A percentile compares a stretch with the other conserved stretches of the same genome.
phyloP scores from a whole-genome alignment of 2,797 vertebrate genomes.

The Myotis daubentonii region DNA sequence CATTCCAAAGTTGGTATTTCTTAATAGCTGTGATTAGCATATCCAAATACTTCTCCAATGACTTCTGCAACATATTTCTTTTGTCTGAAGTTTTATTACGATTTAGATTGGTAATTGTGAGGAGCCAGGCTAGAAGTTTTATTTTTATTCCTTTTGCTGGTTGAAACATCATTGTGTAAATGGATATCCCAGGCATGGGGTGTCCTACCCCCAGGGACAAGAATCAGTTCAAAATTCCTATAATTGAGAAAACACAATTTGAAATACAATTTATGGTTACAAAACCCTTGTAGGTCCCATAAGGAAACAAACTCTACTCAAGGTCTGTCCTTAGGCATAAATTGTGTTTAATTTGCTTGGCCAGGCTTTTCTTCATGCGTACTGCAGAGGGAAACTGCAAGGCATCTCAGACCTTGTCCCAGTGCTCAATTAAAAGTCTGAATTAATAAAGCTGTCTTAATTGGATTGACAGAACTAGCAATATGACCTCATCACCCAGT shows the following conservation, averaged over 20 bases:
- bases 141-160: slow-evolving; percentile 60
- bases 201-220: background rate
- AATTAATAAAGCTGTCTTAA: slow-evolving; percentile 69
- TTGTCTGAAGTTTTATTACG: slow-evolving; percentile 71
- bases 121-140: slow-evolving; percentile 31
- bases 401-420: slow-evolving; percentile 48
- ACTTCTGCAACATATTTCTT: slow-evolving; percentile 65
- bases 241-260: slow-evolving; percentile 63
- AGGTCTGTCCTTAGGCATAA: slow-evolving; percentile 48
- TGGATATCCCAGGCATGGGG: background rate
- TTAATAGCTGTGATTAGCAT: slow-evolving; percentile 74
- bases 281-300: background rate
- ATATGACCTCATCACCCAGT: slow-evolving; percentile 56
- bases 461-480: slow-evolving; percentile 58
- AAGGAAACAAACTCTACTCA: slow-evolving; percentile 46
- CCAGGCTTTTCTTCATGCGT: slow-evolving; percentile 14
- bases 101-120: slow-evolving; percentile 51
- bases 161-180: slow-evolving; percentile 62
- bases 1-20: slow-evolving; percentile 72
- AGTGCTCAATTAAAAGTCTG: slow-evolving; percentile 70
- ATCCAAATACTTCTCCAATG: slow-evolving; percentile 69
- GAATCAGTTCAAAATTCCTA: slow-evolving; percentile 55
- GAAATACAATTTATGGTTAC: slow-evolving; percentile 26
- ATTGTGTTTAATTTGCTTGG: slow-evolving; percentile 62
- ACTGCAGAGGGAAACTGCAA: slow-evolving; percentile 33